Evolutionary conservation across 2,113 vertebrate genomes (phyloP).

Genomic region (Lepus europaeus): DNA sequence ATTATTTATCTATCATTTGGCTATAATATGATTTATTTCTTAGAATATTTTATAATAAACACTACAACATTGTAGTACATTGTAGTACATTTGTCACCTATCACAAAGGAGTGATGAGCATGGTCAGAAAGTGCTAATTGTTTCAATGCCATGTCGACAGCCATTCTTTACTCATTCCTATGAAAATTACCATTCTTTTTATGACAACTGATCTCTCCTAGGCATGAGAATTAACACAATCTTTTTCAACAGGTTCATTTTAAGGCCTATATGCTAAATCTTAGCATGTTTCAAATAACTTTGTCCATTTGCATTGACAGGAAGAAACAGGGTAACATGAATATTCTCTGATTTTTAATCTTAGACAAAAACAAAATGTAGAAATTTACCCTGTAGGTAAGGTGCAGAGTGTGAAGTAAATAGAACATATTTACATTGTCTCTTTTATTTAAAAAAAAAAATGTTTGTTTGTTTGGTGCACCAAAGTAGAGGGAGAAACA

Average conservation of each 20-base stretch:
- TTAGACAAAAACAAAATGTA: not conserved
- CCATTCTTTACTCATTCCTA: not conserved
- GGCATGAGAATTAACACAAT: not conserved
- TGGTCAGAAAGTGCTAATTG: not conserved
- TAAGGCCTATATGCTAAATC: not conserved
- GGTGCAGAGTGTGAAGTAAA: not conserved
- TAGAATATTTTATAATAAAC: not conserved
- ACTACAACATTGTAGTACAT: not conserved
- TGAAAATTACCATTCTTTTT: slow-evolving; percentile 6
- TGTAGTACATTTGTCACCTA: not conserved
- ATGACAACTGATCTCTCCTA: not conserved
- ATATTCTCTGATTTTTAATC: not conserved
- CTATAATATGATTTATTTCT: not conserved
- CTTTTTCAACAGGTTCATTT: not conserved
- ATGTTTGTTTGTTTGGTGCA: no score
- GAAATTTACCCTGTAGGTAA: not conserved
- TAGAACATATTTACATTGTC: not conserved
- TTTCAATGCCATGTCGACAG: not conserved
- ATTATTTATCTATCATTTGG: not conserved
- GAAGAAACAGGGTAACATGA: not conserved
- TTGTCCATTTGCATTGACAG: not conserved
- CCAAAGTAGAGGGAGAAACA: no score
- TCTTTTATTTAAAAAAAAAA: not conserved
- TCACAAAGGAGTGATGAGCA: not conserved
- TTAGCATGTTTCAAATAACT: not conserved